Base-by-base conservation (phyloP, 2,888 invertebrate species). In the Prostheceraeus crozeri region DNA sequence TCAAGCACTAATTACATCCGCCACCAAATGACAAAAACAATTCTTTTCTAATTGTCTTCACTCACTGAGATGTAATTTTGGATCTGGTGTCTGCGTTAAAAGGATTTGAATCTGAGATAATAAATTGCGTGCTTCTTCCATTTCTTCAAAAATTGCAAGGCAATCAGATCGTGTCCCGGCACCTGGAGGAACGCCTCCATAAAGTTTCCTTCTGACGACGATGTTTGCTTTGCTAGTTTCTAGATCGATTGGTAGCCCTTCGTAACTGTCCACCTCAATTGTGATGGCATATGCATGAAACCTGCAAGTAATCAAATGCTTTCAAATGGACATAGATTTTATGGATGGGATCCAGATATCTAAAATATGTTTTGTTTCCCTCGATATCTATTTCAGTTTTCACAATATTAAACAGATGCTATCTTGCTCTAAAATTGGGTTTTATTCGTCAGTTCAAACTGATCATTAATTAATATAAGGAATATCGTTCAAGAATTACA, bases 231-330 rank as follows among this genome's bases (percentile, higher is more conserved):
- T 65, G 46, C 67, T 69, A 57, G 67, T 68, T 25, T 65, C 56
- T 11, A 65, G 65, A 53, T 72, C 70, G 3, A 67, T 62, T n/a
- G 70, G 68, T 6, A 66, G 61, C 10, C 67, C 64, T 57, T 74
- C 73, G 63, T 71, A 75, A 1, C 68, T 65, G 57, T 75, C 73
- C 69, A 74, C 67, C 64, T 73, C 73, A 72, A 73, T 72, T 16
- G 71, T 67, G 16, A 75, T 70, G 19, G 71, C 72, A 66, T 75
- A 75, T 0, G 72, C 73, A 66, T 75, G 75, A 63, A 74, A 74
- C 51, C 75, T 75, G 66, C 8, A 55, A 52, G 36, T 2, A 2
- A 6, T 16, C 2, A 3, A 33, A 35, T 11, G 25, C 23, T 54
- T 33, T 35, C 4, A 35, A 54, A 35, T 54, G 19, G 10, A 33